Evolutionary conservation across 2,888 invertebrate genomes (phyloP).

Genomic region (Lordiphosa andalusiaca): DNA sequence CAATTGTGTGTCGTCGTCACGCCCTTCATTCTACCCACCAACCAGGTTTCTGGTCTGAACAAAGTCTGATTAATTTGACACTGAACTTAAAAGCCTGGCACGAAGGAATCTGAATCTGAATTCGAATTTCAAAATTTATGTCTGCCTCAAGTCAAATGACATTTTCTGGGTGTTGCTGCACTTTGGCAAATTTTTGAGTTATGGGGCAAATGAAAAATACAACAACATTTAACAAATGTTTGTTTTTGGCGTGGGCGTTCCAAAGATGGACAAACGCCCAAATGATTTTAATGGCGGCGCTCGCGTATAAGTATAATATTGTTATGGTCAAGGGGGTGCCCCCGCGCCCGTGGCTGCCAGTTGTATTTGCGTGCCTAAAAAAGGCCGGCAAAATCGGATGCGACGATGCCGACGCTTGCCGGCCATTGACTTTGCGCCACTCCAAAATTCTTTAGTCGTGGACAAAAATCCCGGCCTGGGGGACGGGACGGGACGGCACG

Average conservation of each 20-base stretch:
- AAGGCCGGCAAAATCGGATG: conserved; percentile 54
- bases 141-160: conserved; percentile 34
- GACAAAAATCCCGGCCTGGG: neutral
- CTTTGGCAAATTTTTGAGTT: conserved; percentile 63
- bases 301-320: neutral
- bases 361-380: conserved; percentile 61
- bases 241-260: conserved; percentile 53
- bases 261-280: conserved; percentile 60
- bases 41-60: conserved; percentile 7
- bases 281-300: conserved; percentile 58
- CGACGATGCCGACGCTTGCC: conserved; percentile 23
- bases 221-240: conserved; percentile 4
- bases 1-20: conserved; percentile 31
- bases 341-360: neutral
- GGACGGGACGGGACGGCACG: too few species aligned
- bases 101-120: conserved; percentile 40
- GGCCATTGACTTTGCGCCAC: conserved; percentile 60
- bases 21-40: conserved; percentile 31
- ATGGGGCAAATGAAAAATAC: conserved; percentile 24
- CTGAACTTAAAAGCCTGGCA: conserved; percentile 60
- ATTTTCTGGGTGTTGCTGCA: conserved; percentile 52
- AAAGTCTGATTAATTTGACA: conserved; percentile 72
- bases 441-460: conserved; percentile 35
- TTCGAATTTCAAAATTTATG: conserved; percentile 13
- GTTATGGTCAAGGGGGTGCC: conserved; percentile 21